These are phyloP conservation scores for Lithobius niger DNA, from an alignment of 1,140 invertebrate genomes.

Conservation along the genomic window DNA sequence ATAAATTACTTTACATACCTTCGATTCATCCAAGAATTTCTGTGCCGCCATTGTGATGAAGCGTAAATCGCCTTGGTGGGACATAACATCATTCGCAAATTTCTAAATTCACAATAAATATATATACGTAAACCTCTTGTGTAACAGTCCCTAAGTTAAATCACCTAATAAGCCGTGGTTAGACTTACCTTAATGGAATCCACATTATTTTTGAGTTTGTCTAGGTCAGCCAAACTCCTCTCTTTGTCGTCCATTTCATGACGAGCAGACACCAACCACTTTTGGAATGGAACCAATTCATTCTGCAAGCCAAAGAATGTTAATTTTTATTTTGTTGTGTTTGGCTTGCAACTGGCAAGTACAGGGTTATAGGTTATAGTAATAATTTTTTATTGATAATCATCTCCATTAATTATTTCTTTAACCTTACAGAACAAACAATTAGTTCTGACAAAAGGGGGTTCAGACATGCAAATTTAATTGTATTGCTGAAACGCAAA, in stretches of 20 bases:
- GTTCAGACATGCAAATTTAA: too few relatives aligned
- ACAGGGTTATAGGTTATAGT: too few relatives aligned
- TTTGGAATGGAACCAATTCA: slow-evolving; percentile 63
- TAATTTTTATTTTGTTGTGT: too few relatives aligned
- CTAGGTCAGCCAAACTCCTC: slow-evolving; percentile 60
- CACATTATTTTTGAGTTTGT: slow-evolving; percentile 51
- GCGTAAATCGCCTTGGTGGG: slow-evolving; percentile 81
- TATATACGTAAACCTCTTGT: background rate
- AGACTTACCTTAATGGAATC: slow-evolving; percentile 46
- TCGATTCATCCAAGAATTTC: slow-evolving; percentile 87
- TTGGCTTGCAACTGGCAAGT: too few relatives aligned
- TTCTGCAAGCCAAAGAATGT: slow-evolving; percentile 39
- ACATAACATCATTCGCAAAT: slow-evolving; percentile 86
- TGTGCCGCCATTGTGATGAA: slow-evolving; percentile 90
- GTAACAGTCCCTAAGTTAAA: background rate
- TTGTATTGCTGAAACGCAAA: too few relatives aligned
- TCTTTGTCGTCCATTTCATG: slow-evolving; percentile 72
- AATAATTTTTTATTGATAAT: too few relatives aligned
- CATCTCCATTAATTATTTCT: too few relatives aligned
- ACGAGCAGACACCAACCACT: slow-evolving; percentile 68
- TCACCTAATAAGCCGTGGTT: background rate
- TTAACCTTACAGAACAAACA: too few relatives aligned
- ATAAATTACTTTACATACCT: slow-evolving; percentile 41
- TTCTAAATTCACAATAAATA: slow-evolving; percentile 32
- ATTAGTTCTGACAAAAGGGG: too few relatives aligned